Conservation (phyloP, 2,113 vertebrate species). For the Suncus etruscus region DNA sequence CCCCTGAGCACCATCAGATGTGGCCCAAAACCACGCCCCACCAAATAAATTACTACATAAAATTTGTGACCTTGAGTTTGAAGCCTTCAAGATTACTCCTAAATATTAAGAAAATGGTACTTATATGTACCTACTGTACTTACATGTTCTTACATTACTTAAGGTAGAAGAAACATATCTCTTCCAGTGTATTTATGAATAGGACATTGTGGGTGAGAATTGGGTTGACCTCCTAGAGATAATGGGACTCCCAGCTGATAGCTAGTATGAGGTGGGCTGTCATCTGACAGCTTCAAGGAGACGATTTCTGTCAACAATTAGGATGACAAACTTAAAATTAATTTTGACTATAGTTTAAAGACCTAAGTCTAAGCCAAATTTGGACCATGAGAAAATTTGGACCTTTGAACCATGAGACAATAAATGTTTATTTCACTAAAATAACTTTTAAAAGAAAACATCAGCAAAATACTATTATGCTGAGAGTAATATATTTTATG, state of each 20-base stretch:
- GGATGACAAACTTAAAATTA: not conserved
- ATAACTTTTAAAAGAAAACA: not conserved
- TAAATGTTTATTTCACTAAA: not conserved
- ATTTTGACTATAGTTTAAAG: no score
- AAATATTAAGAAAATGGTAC: no score
- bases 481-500: not conserved
- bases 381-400: not conserved
- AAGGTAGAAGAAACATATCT: not conserved
- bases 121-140: no score
- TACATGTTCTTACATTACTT: no score
- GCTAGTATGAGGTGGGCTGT: no score
- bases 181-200: not conserved
- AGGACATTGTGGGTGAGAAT: fast-evolving
- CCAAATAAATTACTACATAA: no score
- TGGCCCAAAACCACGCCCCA: no score
- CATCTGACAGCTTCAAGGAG: no score
- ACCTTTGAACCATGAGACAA: not conserved
- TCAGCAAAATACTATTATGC: not conserved
- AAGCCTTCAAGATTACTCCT: no score
- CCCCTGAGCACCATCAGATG: no score
- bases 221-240: not conserved
- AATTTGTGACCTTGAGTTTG: no score
- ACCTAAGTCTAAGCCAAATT: not conserved
- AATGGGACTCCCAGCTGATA: no score
- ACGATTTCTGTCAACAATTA: not conserved